phyloP scores from a whole-genome alignment of 1,140 invertebrate genomes.

The Anthonomus grandis region DNA sequence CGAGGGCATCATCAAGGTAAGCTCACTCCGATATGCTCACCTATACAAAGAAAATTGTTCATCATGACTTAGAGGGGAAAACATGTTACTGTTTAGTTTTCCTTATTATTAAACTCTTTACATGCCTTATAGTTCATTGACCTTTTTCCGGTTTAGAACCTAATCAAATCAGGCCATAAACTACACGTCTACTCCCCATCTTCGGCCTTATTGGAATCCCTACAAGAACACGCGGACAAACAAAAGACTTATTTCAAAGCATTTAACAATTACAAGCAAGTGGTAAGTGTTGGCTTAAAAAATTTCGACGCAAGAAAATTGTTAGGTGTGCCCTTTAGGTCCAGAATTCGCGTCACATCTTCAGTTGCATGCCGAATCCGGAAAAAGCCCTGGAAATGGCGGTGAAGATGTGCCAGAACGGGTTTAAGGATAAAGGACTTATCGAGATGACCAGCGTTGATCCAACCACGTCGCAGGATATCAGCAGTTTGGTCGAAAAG shows the following conservation, averaged over 20 bases:
- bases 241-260: slow-evolving; percentile 16
- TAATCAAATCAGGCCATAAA: slow-evolving; percentile 90
- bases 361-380: slow-evolving; percentile 91
- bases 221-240: slow-evolving; percentile 16
- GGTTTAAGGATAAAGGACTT: slow-evolving; percentile 79
- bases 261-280: slow-evolving; percentile 15
- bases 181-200: slow-evolving; percentile 94
- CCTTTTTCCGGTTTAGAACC: slow-evolving; percentile 54
- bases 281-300: slow-evolving; percentile 11
- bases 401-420: slow-evolving; percentile 65
- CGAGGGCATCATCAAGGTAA: slow-evolving; percentile 21
- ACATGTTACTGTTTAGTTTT: too few species aligned
- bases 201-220: slow-evolving; percentile 62
- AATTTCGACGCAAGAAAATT: not conserved
- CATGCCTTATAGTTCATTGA: too few species aligned
- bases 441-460: slow-evolving; percentile 97
- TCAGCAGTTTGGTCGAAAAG: slow-evolving; percentile 81
- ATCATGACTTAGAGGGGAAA: too few species aligned
- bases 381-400: slow-evolving; percentile 88
- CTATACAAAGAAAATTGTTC: not conserved
- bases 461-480: slow-evolving; percentile 88
- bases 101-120: too few species aligned
- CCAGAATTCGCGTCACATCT: slow-evolving; percentile 85
- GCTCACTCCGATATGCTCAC: not conserved
- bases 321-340: slow-evolving; percentile 44